Base-by-base conservation (phyloP, 2,888 invertebrate species). In the Ernsta delagoae region DNA sequence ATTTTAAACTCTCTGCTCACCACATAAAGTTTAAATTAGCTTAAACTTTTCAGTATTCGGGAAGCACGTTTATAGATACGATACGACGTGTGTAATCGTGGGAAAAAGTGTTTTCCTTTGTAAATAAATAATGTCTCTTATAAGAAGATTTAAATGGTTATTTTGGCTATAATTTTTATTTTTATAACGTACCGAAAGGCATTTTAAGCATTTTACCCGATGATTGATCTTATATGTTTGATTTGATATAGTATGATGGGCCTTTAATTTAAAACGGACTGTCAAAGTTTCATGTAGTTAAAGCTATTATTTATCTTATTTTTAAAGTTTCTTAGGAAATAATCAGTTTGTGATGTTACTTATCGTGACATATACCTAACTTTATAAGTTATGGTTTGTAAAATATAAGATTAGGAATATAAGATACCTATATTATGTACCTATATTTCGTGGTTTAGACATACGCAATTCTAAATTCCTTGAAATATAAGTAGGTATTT, bases 161-260 rank as follows among this genome's bases (percentile, higher is more conserved):
- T 59, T 48, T 45, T 65, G 68, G 70, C 70, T 70, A 73, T 75
- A 74, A 74, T 71, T 72, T 73, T 72, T 59, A 69, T 63, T 73
- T 76, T 34, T 75, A 76, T 73, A 71, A 72, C 70, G 74, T 74
- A 70, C 62, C 72, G 67, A 72, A 71, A 64, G 72, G 70, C 16
- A 50, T 72, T 72, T 71, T 69, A 72, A 75, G 74, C 72, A 75
- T 76, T 72, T 67, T 43, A 59, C 11, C 43, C 41, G 64, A 68
- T 71, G 71, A 73, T 75, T 74, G 72, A 75, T 75, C 74, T 56
- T 36, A 39, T 34, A 34, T 54, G 9, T 11, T 34, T 54, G 34
- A 9, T 11, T 34, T 54, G 34, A 54, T 11, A 11, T 54, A 50
- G 7, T 50, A 16, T 7, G 16, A 50, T 50, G 5, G 48, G 12